phyloP scores from a whole-genome alignment of 30 jellyfish, hydroid and myxozoan genomes.

The Cassiopea andromeda region DNA sequence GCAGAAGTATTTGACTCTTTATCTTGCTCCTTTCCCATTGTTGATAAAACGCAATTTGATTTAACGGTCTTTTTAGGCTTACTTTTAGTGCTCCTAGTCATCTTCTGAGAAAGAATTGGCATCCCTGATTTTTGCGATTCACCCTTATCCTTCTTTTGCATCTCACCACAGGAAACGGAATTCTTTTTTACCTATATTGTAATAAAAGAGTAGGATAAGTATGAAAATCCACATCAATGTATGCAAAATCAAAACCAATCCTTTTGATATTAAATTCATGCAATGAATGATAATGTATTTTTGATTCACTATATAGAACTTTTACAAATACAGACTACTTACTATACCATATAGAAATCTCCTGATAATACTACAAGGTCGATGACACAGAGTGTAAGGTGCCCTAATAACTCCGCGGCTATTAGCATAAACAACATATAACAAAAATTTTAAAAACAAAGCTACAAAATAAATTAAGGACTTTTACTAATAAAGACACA shows the following conservation, averaged over 20 bases:
- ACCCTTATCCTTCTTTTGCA: conserved; percentile 1
- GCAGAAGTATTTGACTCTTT: not conserved
- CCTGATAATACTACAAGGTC: no score
- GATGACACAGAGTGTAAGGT: no score
- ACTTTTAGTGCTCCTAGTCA: not conserved
- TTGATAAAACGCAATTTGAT: not conserved
- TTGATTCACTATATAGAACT: no score
- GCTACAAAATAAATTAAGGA: no score
- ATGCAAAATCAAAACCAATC: no score
- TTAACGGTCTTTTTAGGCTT: not conserved
- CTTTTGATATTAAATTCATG: not conserved
- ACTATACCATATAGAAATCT: no score
- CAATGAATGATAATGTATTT: not conserved
- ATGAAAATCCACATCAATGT: not conserved
- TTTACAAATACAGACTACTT: no score
- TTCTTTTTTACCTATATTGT: conserved; percentile 11
- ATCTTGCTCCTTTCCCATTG: not conserved
- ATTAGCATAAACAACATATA: no score
- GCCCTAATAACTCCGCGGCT: no score
- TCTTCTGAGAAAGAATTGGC: conserved; percentile 51
- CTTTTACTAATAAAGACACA: no score
- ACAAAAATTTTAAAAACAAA: no score
- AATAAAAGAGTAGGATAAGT: not conserved
- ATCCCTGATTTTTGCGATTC: conserved; percentile 33
- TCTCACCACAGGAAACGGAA: not conserved